These are phyloP conservation scores for Ectemnius lituratus DNA, from an alignment of 2,888 invertebrate species.

Conservation along the genomic window DNA sequence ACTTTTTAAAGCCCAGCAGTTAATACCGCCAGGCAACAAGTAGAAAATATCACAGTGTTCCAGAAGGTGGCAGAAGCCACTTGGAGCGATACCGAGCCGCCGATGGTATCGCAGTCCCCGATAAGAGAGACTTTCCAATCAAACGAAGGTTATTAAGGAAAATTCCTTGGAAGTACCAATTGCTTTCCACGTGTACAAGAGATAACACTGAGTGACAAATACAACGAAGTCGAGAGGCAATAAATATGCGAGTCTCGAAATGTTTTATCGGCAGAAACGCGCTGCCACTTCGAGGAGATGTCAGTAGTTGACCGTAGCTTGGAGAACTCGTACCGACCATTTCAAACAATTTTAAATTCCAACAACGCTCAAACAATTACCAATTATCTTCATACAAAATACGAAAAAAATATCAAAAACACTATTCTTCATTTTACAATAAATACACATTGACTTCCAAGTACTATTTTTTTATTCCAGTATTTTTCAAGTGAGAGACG, in stretches of 20 bases:
- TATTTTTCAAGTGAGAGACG: too few species aligned
- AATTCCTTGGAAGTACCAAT: neutral
- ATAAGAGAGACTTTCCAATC: constrained; percentile 3
- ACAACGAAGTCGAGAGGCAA: too few species aligned
- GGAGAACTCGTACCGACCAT: neutral
- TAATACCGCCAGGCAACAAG: too few species aligned
- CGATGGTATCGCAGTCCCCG: neutral
- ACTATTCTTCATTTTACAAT: neutral
- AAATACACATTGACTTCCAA: neutral
- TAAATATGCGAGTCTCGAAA: neutral
- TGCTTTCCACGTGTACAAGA: too few species aligned
- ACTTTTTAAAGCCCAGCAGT: too few species aligned
- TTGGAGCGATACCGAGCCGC: neutral
- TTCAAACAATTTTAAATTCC: neutral
- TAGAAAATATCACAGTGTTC: neutral
- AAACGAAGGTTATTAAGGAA: neutral
- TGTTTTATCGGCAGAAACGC: neutral
- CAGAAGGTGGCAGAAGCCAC: constrained; percentile 4
- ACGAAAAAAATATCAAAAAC: too few species aligned
- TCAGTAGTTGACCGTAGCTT: neutral
- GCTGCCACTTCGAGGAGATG: neutral
- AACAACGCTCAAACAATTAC: neutral
- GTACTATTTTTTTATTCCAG: neutral
- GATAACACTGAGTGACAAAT: too few species aligned
- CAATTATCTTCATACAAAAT: too few species aligned